Conservation (phyloP, 2,888 invertebrate species). For the Meandrusa payeni region DNA sequence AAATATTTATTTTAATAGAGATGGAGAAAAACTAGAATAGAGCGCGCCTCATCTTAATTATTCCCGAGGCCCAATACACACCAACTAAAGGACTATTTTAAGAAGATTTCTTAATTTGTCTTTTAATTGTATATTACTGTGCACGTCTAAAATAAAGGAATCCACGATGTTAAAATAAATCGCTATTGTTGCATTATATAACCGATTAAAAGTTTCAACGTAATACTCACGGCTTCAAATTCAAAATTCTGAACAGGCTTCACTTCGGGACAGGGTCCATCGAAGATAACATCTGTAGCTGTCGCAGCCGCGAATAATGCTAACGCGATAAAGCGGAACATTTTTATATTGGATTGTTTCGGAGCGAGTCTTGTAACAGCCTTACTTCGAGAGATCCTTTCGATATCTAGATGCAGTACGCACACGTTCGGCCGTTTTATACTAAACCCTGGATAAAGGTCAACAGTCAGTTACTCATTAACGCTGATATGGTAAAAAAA, state of each 20-base stretch:
- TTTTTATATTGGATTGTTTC: conserved; percentile 26
- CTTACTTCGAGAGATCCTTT: conserved; percentile 12
- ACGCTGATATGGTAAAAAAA: not conserved
- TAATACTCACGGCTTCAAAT: conserved; percentile 16
- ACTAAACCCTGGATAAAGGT: conserved; percentile 14
- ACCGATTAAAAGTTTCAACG: too few relatives aligned
- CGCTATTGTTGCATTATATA: too few relatives aligned
- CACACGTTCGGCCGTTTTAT: conserved; percentile 12
- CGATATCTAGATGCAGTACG: conserved; percentile 8
- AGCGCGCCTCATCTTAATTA: too few relatives aligned
- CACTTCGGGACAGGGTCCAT: conserved; percentile 56
- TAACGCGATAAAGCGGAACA: conserved; percentile 48
- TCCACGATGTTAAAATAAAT: too few relatives aligned
- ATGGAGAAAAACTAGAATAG: too few relatives aligned
- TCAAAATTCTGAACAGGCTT: conserved; percentile 62
- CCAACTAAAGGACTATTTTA: too few relatives aligned
- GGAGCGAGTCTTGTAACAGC: conserved; percentile 9
- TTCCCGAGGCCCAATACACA: too few relatives aligned
- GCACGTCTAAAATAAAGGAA: too few relatives aligned
- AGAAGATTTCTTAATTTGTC: too few relatives aligned
- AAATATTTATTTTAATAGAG: too few relatives aligned
- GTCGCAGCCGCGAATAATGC: conserved; percentile 43
- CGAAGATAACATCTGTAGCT: conserved; percentile 50
- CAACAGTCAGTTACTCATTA: conserved; percentile 9
- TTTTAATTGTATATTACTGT: too few relatives aligned